Base-by-base conservation (phyloP, 2,797 vertebrate genomes). In the Spondyliosoma cantharus region DNA sequence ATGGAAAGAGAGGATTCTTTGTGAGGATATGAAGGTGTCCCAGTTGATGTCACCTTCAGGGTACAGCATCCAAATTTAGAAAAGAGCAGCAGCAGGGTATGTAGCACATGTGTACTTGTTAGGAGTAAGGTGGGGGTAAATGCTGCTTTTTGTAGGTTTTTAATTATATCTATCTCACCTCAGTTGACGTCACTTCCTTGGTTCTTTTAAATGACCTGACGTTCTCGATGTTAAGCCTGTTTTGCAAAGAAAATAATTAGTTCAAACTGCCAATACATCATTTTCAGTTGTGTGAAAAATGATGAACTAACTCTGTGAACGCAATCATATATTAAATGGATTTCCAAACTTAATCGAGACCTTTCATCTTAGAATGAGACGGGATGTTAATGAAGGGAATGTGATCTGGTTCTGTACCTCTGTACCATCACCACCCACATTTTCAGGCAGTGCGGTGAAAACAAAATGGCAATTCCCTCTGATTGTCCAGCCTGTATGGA, bases 21-120 rank as follows among this genome's bases (percentile, higher is more conserved):
- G 24, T 32, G 2, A 20, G 61, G 68, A 48, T 37, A 16, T 65
- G 62, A 64, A 76, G 49, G 67, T 83, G 66, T 79, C 72, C 75
- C 32, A 53, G 58, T 71, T 78, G 20, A 74, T 86, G 75, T 76
- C 80, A 85, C 81, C 45, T 77, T 71, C 69, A 81, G 48, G 67
- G 19, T 56, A 24, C 67, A 75, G 56, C 54, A 72, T 76, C 64
- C 72, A 56, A 2, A 83, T 76, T 58, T 65, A 56, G 67, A 75
- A 32, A 73, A 85, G 16, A 61, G 19, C 54, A 3, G n/a, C 49
- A 56, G 14, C 37, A 50, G 22, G 19, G 14, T 45, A 12, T 37
- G 15, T 3, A 32, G 43, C 45, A 60, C 29, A 62, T 25, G 0
- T 43, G 8, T 27, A 4, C 37, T 32, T 58, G 16, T 65, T 42